A percentile compares a stretch with the other conserved stretches of the same genome.
These are phyloP conservation scores for Chlorospingus semifuscus DNA, from an alignment of 2,797 vertebrate species.

Conservation along the genomic window DNA sequence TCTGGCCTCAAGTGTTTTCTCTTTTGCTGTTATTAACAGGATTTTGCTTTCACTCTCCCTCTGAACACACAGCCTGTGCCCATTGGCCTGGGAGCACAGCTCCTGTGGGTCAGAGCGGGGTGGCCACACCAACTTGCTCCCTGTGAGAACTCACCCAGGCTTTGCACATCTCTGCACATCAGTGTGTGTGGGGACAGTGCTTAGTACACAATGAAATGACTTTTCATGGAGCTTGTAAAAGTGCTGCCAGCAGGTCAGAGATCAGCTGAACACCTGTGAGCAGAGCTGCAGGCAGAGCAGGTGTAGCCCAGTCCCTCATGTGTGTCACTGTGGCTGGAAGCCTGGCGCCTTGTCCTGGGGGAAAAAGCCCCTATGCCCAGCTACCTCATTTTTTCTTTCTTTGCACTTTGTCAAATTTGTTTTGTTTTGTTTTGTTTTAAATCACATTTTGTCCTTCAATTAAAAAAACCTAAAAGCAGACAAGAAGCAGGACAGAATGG, in stretches of 20 bases:
- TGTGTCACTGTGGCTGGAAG: not conserved
- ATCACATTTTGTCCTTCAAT: constrained; percentile 43
- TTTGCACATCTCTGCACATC: not conserved
- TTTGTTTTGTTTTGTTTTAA: not conserved
- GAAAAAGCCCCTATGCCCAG: constrained; percentile 26
- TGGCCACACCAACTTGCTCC: not conserved
- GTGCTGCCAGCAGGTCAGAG: not conserved
- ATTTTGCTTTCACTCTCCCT: not conserved
- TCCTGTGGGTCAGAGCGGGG: not conserved
- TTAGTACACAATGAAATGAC: not conserved
- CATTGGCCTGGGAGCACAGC: accelerated
- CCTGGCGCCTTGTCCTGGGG: not conserved
- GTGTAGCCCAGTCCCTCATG: not conserved
- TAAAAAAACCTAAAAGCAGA: constrained; percentile 40
- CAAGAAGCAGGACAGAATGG: constrained; percentile 34
- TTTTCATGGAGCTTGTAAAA: not conserved
- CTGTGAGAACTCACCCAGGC: not conserved
- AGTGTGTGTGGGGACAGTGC: not conserved
- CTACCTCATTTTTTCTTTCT: constrained; percentile 65
- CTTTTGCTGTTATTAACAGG: not conserved
- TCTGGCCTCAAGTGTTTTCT: not conserved
- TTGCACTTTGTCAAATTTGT: constrained; percentile 46
- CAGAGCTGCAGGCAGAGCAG: not conserved
- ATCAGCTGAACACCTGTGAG: not conserved
- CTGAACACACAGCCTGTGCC: not conserved